Conservation (phyloP, 2,113 vertebrate genomes). For the Anser brachyrhynchus region DNA sequence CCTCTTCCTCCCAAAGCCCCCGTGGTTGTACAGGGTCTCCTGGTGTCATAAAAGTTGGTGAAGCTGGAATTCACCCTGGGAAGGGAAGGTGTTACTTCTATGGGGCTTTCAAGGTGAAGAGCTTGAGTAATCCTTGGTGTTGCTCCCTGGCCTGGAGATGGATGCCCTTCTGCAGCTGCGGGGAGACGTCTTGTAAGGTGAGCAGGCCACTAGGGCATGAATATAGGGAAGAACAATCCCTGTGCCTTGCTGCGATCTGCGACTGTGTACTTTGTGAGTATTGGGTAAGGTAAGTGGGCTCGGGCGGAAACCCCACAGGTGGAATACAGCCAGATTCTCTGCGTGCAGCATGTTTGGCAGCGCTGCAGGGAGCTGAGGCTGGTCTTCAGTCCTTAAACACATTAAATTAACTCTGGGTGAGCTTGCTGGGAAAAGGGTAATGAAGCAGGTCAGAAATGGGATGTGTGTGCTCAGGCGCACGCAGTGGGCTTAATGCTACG, state of each 20-base stretch:
- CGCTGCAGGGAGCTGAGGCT: background rate
- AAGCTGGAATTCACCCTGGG: background rate
- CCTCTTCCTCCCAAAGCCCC: background rate
- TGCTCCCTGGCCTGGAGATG: background rate
- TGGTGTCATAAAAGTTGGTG: background rate
- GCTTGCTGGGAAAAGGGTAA: conserved; percentile 3
- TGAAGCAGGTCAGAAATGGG: background rate
- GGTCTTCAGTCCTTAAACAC: background rate
- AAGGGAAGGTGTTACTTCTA: background rate
- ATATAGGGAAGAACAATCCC: background rate
- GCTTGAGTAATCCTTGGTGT: background rate
- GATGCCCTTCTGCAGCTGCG: background rate
- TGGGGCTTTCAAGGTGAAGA: background rate
- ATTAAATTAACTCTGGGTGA: background rate
- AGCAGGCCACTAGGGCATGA: background rate
- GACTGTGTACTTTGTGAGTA: background rate
- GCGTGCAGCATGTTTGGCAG: background rate
- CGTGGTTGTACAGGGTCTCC: background rate
- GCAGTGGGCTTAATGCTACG: background rate
- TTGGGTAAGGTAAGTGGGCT: background rate
- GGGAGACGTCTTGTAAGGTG: fast-evolving
- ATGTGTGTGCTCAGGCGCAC: background rate
- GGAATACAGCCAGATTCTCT: background rate
- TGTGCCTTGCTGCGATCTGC: background rate
- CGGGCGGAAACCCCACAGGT: background rate